Percentiles rank a stretch among this genome's conserved stretches.
Conservation (phyloP, 2,113 vertebrate genomes). For the Trogon surrucura region DNA sequence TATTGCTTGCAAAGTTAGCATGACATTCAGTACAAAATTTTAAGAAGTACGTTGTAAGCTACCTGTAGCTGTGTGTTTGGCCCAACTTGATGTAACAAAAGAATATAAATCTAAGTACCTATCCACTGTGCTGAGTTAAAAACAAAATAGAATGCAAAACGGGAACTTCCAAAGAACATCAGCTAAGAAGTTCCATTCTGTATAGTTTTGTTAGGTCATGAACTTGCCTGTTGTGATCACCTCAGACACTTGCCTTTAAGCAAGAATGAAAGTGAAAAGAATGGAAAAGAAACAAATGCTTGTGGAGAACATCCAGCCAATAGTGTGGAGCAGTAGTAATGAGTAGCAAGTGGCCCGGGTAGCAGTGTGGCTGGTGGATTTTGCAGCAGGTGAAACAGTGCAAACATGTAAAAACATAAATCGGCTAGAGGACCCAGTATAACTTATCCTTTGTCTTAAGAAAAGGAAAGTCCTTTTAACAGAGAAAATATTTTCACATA, state of each 20-base stretch:
- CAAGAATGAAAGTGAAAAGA: neutral
- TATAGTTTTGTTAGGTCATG: neutral
- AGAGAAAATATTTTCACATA: neutral
- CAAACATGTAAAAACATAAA: neutral
- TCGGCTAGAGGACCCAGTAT: neutral
- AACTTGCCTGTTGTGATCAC: neutral
- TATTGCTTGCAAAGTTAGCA: neutral
- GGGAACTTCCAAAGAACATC: neutral
- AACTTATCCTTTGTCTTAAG: neutral
- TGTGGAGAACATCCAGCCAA: neutral
- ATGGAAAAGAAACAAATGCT: neutral
- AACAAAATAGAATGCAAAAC: neutral
- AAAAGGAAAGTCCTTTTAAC: neutral
- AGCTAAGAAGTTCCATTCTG: neutral
- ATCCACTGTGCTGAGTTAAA: neutral
- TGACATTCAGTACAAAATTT: neutral
- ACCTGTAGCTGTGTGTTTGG: neutral
- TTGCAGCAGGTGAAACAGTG: neutral
- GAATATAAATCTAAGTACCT: neutral
- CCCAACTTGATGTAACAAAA: neutral
- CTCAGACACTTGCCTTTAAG: neutral
- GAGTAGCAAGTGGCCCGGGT: neutral
- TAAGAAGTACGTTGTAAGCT: neutral
- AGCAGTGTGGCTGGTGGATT: neutral
- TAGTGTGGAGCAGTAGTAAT: neutral